These are phyloP conservation scores for Archaeoteleia sp. DNA, from an alignment of 2,888 invertebrate genomes.

Conservation along the genomic window DNA sequence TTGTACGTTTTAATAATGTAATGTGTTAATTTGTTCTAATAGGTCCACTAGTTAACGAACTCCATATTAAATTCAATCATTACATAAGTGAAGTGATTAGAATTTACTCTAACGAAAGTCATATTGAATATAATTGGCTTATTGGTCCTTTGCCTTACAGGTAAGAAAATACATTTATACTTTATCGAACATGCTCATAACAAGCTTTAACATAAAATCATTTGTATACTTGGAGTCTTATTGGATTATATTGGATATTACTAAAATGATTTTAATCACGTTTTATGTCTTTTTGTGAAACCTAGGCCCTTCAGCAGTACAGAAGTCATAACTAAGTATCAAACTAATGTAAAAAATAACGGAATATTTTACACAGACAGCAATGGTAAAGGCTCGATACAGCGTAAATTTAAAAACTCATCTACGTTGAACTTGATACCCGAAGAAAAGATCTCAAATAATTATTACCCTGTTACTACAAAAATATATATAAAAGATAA, in stretches of 20 bases:
- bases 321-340: conserved; percentile 16
- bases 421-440: conserved; percentile 84
- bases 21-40: neutral
- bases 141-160: conserved; percentile 83
- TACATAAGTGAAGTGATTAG: conserved; percentile 84
- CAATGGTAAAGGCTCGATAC: conserved; percentile 92
- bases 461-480: conserved; percentile 95
- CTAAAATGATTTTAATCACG: neutral
- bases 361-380: conserved; percentile 74
- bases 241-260: too few relatives aligned
- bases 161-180: conserved; percentile 66
- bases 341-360: conserved; percentile 6
- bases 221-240: too few relatives aligned
- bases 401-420: conserved; percentile 81
- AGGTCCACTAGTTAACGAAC: conserved; percentile 10
- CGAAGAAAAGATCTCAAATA: conserved; percentile 85
- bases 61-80: conserved; percentile 72
- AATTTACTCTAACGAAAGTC: conserved; percentile 78
- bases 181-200: too few relatives aligned
- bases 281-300: too few relatives aligned
- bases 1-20: too few relatives aligned
- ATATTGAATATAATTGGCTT: conserved; percentile 83
- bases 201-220: too few relatives aligned
- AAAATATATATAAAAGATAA: conserved; percentile 83
- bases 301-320: conserved; percentile 1